Percentiles rank a stretch among this genome's conserved stretches.
Conservation (phyloP, 2,888 invertebrate genomes). For the Volucella inanis region DNA sequence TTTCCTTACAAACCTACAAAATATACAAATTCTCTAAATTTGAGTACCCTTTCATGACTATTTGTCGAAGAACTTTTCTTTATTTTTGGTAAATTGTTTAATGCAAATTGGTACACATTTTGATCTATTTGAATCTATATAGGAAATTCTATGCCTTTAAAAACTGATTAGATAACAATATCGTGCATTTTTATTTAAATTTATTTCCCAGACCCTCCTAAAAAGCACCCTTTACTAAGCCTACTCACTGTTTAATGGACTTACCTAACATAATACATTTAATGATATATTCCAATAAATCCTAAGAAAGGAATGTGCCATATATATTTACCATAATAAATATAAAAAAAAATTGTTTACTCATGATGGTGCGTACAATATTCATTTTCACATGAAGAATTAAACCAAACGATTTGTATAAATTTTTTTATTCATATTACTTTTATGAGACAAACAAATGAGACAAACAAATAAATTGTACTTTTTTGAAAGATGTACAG, state of each 20-base stretch:
- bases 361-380: conserved; percentile 68
- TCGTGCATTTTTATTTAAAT: too few species aligned
- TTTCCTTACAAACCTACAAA: too few species aligned
- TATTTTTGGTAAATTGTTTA: too few species aligned
- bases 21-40: too few species aligned
- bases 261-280: conserved; percentile 30
- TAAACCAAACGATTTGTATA: conserved; percentile 21
- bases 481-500: conserved; percentile 40
- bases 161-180: too few species aligned
- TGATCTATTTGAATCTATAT: too few species aligned
- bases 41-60: too few species aligned
- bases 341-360: conserved; percentile 20
- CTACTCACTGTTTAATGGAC: background rate
- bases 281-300: conserved; percentile 57
- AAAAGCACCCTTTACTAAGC: too few species aligned
- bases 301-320: conserved; percentile 62
- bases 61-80: too few species aligned
- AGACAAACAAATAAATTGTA: conserved; percentile 45
- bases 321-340: conserved; percentile 36
- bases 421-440: background rate
- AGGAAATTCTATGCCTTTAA: too few species aligned
- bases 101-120: too few species aligned
- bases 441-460: background rate
- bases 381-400: conserved; percentile 61
- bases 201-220: too few species aligned